Conservation (phyloP, 1,140 invertebrate genomes). For the Lepidurus couesii region DNA sequence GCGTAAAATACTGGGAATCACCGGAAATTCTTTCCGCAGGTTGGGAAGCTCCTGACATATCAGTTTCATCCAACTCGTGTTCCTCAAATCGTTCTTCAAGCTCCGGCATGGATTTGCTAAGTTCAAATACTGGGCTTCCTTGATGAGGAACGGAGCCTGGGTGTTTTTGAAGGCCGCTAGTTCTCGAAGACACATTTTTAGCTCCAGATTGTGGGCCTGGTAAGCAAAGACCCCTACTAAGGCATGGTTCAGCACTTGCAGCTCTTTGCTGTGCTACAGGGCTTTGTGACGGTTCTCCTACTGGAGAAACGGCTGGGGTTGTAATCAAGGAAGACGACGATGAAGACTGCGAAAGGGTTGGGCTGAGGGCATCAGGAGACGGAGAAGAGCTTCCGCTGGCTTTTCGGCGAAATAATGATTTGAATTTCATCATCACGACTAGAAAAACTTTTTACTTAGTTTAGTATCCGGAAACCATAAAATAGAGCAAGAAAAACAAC, state of each 20-base stretch:
- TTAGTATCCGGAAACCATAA: slow-evolving; percentile 38
- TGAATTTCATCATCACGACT: slow-evolving; percentile 68
- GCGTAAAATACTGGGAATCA: slow-evolving; percentile 12
- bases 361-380: slow-evolving; percentile 41
- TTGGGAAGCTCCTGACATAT: background rate
- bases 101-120: slow-evolving; percentile 5
- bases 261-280: background rate
- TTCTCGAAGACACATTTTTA: background rate
- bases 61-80: slow-evolving; percentile 1
- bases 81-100: background rate
- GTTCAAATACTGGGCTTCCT: background rate
- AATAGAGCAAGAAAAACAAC: slow-evolving; percentile 28
- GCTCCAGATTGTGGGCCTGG: slow-evolving; percentile 6
- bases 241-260: background rate
- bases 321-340: slow-evolving; percentile 36
- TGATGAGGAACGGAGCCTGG: background rate
- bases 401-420: slow-evolving; percentile 65
- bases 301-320: slow-evolving; percentile 45
- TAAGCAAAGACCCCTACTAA: background rate
- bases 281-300: background rate
- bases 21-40: background rate
- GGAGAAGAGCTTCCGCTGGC: slow-evolving; percentile 35
- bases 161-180: background rate
- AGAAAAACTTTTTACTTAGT: background rate
- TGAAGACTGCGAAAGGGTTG: slow-evolving; percentile 30